phyloP scores from a whole-genome alignment of 2,797 vertebrate species.

The Taenioides sp. region DNA sequence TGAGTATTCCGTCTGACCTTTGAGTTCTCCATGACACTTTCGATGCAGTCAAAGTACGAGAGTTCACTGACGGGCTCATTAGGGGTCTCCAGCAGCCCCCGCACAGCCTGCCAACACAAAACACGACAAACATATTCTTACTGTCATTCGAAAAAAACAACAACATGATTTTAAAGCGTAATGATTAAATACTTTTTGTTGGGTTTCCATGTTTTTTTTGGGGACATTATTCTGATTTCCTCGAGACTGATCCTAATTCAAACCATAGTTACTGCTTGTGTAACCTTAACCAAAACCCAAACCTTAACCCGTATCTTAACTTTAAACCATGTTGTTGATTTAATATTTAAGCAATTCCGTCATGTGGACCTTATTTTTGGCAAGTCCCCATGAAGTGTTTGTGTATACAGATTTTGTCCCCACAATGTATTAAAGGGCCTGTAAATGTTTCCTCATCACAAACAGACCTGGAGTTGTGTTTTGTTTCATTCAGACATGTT shows the following conservation, averaged over 20 bases:
- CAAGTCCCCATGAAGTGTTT: too few relatives aligned
- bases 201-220: background rate
- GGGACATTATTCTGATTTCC: background rate
- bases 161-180: background rate
- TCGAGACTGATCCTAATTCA: background rate
- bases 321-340: too few relatives aligned
- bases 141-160: background rate
- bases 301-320: too few relatives aligned
- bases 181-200: background rate
- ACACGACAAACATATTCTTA: background rate
- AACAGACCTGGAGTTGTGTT: too few relatives aligned
- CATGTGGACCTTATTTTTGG: too few relatives aligned
- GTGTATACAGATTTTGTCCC: too few relatives aligned
- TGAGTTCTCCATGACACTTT: constrained; percentile 98
- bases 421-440: too few relatives aligned
- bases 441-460: too few relatives aligned
- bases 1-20: constrained; percentile 79
- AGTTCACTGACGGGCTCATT: constrained; percentile 95
- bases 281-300: too few relatives aligned
- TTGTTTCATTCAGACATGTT: too few relatives aligned
- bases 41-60: constrained; percentile 98
- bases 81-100: constrained; percentile 94
- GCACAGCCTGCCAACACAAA: constrained; percentile 83
- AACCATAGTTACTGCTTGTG: background rate
- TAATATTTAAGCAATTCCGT: too few relatives aligned